Evolutionary conservation across 2,113 vertebrate genomes (phyloP).

Genomic region (Channa maculata): DNA sequence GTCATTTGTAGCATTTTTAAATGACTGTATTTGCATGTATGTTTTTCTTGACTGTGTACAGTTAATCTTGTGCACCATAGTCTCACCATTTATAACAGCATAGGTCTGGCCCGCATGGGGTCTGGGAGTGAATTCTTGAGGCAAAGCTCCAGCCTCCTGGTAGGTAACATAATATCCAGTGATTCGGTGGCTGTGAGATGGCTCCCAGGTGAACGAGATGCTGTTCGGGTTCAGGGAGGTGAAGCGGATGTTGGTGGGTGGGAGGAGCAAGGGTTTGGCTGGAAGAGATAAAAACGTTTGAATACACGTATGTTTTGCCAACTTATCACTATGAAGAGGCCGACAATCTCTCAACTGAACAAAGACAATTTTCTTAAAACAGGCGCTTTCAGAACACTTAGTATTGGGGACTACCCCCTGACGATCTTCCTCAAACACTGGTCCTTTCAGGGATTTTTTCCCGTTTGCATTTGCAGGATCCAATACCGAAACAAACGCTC

Average conservation of each 20-base stretch:
- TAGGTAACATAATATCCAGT: conserved; percentile 94
- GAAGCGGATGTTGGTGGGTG: conserved; percentile 92
- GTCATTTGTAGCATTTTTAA: accelerated
- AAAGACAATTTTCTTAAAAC: no score
- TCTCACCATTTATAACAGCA: conserved; percentile 88
- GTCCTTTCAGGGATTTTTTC: no score
- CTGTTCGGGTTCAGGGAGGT: conserved; percentile 90
- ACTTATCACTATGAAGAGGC: no score
- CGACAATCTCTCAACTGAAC: not conserved
- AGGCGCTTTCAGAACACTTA: no score
- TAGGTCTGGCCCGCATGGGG: conserved; percentile 86
- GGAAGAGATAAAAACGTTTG: conserved; percentile 1
- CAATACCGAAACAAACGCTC: no score
- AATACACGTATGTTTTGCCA: no score
- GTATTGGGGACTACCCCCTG: no score
- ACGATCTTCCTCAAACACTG: no score
- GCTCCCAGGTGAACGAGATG: conserved; percentile 91
- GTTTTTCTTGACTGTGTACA: no score
- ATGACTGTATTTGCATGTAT: not conserved
- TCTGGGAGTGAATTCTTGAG: conserved; percentile 87
- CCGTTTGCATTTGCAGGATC: no score
- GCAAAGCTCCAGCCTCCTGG: conserved; percentile 85
- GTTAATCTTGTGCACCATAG: not conserved
- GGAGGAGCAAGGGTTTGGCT: conserved; percentile 88
- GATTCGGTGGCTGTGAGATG: conserved; percentile 86